Evolutionary conservation across 2,113 vertebrate genomes (phyloP), one percentile per base, ranked within the genome.

Genomic region (Castor canadensis): DNA sequence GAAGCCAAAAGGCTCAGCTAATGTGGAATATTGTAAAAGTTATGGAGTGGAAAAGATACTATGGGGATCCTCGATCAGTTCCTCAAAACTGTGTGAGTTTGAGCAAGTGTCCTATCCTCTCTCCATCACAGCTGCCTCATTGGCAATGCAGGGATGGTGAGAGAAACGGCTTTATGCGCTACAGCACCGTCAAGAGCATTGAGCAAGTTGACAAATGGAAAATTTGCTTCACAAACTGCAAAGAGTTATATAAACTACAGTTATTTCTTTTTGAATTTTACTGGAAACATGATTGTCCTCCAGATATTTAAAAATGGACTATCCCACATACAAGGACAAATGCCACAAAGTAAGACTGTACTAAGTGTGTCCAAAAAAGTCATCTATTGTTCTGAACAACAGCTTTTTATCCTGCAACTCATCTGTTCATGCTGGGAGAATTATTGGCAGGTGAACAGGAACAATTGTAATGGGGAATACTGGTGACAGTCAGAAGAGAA

Each of bases 221-320:
- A 88, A 56, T 10, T 52, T n/a, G 38, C 64, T 89, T 67, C 73
- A 80, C n/a, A 75, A 94, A 83, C 43, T 69, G 16, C 13, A 45
- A 32, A 32, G 38, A 66, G 0, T 62, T 91, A 38, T 11, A 62
- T 49, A 52, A 62, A 75, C 56, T 79, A 15, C 17, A 76, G 38
- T 16, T 28, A 58, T 76, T 54, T 66, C 38, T 54, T 93, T 38
- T 80, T 87, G 54, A 94, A 84, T 93, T 87, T n/a, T 26, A 40
- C n/a, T 22, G 26, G 52, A 90, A 87, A 82, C 5, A 52, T 1
- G 13, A 26, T 3, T 22, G n/a, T 76, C 47, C 60, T 52, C 32
- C 12, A 40, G 66, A 28, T 75, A 32, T 35, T 71, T 92, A 17
- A 77, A 95, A 87, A 60, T 17, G 58, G 38, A 12, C 47, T 43